Evolutionary conservation across 2,888 invertebrate species (phyloP).

Genomic region (Phyllotreta striolata): DNA sequence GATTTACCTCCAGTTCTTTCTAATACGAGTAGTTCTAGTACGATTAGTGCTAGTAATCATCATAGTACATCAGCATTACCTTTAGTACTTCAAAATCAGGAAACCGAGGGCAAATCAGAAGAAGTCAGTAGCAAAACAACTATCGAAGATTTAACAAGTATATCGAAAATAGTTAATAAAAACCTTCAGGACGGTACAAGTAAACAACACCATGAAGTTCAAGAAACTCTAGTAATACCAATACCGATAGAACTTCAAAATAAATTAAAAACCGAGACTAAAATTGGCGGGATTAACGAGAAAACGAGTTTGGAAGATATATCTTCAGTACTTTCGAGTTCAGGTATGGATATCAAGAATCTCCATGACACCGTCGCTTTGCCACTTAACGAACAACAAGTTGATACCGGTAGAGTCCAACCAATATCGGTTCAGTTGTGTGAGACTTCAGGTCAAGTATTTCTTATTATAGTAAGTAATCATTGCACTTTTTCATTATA

Average conservation of each 20-base stretch:
- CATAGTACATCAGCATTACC: no score
- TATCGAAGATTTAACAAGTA: no score
- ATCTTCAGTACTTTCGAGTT: constrained; percentile 23
- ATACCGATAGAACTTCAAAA: constrained; percentile 29
- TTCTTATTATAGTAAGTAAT: constrained; percentile 62
- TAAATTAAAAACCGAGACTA: constrained; percentile 18
- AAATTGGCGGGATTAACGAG: constrained; percentile 1
- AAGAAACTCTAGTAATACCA: constrained; percentile 58
- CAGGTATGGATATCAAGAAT: constrained; percentile 63
- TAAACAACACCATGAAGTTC: constrained; percentile 60
- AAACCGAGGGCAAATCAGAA: no score
- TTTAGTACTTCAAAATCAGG: no score
- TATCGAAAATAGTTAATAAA: no score
- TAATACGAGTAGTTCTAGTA: constrained; percentile 58
- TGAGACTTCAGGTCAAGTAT: constrained; percentile 61
- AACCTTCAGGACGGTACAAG: background rate
- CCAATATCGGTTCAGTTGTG: constrained; percentile 49
- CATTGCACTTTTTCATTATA: constrained; percentile 12
- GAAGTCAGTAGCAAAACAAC: no score
- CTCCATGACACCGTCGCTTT: constrained; percentile 63
- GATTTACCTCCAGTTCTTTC: constrained; percentile 22
- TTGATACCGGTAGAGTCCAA: constrained; percentile 30
- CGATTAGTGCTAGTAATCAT: constrained; percentile 39
- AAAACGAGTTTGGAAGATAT: constrained; percentile 2
- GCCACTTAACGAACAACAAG: constrained; percentile 28